Base-by-base conservation (phyloP, 2,113 vertebrate species). In the Haemorhous mexicanus region DNA sequence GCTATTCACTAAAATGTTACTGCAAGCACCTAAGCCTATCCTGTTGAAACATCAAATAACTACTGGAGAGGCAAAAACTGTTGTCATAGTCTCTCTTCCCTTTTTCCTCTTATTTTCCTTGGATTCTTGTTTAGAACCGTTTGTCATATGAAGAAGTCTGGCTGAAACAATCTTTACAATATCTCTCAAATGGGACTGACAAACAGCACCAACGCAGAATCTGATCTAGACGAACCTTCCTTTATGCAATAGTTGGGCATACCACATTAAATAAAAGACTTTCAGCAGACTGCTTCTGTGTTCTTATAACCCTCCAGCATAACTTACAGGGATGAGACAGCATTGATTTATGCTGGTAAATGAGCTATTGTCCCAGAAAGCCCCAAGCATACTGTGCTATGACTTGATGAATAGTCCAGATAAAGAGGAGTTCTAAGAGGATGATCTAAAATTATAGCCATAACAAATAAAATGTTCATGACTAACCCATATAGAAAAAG, bases 191-290 rank as follows among this genome's bases (percentile, higher is more conserved):
- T 58, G 58, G 80, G 19, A 50, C 39, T 90, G 84, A 66, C 88
- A 95, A 95, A 94, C 47, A 74, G 69, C 23, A 85, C 43, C 89
- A 76, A 39, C 44, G 55, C 74, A 97, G 90, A 95, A 93, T 94
- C 96, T 28, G 43, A 85, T 92, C 76, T 39, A 92, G 91, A 98
- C 96, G 98, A 97, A 95, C 49, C 81, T 79, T 87, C 94, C 91
- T 97, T 98, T 98, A 98, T 98, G 89, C 87, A 82, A 66, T 7
- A 89, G 77, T 17, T 46, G 49, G 80, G 89, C 83, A 95, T 76
- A 95, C 76, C 50, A 28, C 46, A 30, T 22, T 84, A 92, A 97
- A 98, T 97, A 92, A 97, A 98, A 97, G 96, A 96, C 91, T 92
- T 97, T 96, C 79, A 95, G 86, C 89, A 96, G 95, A 82, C 96